Evolutionary conservation across 2,888 invertebrate genomes (phyloP).

Genomic region (Thelaira solivaga): DNA sequence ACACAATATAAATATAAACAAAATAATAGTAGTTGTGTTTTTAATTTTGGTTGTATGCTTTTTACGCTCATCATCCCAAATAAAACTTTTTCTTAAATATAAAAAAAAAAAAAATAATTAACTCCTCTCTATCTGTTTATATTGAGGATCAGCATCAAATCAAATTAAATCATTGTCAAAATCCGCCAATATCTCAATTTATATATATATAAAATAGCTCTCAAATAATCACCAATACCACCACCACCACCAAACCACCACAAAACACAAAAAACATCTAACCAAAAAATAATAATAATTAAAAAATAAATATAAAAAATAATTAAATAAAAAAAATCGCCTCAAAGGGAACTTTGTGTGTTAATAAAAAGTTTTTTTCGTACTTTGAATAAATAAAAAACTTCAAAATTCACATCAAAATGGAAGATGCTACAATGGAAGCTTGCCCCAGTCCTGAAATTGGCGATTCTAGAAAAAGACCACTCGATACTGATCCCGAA

Average conservation of each 20-base stretch:
- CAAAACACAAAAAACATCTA: constrained; percentile 47
- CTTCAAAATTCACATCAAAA: constrained; percentile 75
- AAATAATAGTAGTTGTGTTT: constrained; percentile 52
- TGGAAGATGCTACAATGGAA: constrained; percentile 96
- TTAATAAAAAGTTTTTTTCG: constrained; percentile 54
- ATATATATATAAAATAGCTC: constrained; percentile 55
- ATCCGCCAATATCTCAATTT: constrained; percentile 45
- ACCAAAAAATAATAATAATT: constrained; percentile 41
- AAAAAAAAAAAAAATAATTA: too few species aligned
- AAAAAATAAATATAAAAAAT: too few species aligned
- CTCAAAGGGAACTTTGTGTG: constrained; percentile 62
- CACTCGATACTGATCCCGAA: constrained; percentile 89
- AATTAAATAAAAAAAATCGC: constrained; percentile 63
- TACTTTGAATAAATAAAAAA: constrained; percentile 48
- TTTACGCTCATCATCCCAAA: constrained; percentile 61
- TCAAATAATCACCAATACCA: constrained; percentile 61
- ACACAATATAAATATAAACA: constrained; percentile 8
- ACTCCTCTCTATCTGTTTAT: constrained; percentile 48
- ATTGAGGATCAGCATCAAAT: constrained; percentile 58
- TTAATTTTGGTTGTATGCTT: constrained; percentile 59
- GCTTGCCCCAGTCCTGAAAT: constrained; percentile 95
- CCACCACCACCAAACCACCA: constrained; percentile 54
- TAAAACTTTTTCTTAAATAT: constrained; percentile 41
- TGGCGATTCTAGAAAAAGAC: constrained; percentile 91
- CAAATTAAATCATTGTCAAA: constrained; percentile 49